These are phyloP conservation scores for Limonius californicus DNA, from an alignment of 1,140 invertebrate species.

Conservation along the genomic window DNA sequence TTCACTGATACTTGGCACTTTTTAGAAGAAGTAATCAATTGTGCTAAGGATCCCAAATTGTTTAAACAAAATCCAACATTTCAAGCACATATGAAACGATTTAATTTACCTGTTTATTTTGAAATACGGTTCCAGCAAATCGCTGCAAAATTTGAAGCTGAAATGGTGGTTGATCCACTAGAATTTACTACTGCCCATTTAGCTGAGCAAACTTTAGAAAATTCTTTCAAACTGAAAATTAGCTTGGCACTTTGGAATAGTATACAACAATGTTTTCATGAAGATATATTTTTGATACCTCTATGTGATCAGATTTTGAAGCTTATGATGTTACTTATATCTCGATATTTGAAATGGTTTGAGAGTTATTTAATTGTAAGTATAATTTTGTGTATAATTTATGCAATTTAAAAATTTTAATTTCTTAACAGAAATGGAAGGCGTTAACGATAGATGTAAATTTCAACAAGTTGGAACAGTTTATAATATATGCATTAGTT, in stretches of 20 bases:
- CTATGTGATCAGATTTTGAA: slow-evolving; percentile 42
- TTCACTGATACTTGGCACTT: slow-evolving; percentile 79
- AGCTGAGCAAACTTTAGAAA: background rate
- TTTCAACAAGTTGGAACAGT: slow-evolving; percentile 25
- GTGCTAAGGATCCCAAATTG: slow-evolving; percentile 51
- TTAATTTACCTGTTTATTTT: slow-evolving; percentile 94
- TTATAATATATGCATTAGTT: slow-evolving; percentile 32
- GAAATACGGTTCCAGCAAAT: slow-evolving; percentile 93
- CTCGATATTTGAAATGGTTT: slow-evolving; percentile 36
- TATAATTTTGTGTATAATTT: background rate
- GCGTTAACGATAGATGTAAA: background rate
- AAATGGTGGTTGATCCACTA: slow-evolving; percentile 13
- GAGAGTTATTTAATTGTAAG: slow-evolving; percentile 31
- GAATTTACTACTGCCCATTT: background rate
- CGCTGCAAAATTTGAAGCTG: slow-evolving; percentile 56
- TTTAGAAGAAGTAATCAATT: slow-evolving; percentile 73
- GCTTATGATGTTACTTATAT: slow-evolving; percentile 36
- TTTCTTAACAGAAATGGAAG: background rate
- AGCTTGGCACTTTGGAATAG: slow-evolving; percentile 32
- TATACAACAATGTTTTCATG: slow-evolving; percentile 32
- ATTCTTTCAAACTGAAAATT: slow-evolving; percentile 28
- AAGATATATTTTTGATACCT: slow-evolving; percentile 38
- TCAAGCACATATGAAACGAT: slow-evolving; percentile 66
- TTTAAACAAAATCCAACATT: slow-evolving; percentile 45
- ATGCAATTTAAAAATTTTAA: background rate